phyloP scores from a whole-genome alignment of 2,113 vertebrate genomes.

The Hiodon tergisus region DNA sequence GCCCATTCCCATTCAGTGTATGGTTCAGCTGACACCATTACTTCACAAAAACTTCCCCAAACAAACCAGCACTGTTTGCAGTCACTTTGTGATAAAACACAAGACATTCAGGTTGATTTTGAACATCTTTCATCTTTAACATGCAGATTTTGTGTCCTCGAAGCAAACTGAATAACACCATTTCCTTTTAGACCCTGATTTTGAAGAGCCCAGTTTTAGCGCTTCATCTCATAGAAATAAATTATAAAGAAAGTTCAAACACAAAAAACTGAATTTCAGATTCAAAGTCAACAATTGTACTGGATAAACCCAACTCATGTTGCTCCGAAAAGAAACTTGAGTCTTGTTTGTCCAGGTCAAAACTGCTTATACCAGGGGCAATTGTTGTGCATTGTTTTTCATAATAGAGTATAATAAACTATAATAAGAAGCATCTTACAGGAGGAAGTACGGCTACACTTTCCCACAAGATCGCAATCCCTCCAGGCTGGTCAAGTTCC shows the following conservation, averaged over 20 bases:
- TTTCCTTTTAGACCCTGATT: constrained; percentile 8
- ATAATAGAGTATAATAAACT: constrained; percentile 1
- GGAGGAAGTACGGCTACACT: constrained; percentile 1
- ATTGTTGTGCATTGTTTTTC: not conserved
- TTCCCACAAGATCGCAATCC: constrained; percentile 18
- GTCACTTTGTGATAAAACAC: not conserved
- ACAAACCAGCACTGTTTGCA: not conserved
- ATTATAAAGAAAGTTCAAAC: not conserved
- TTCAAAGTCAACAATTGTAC: not conserved
- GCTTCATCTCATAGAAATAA: not conserved
- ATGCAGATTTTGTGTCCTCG: not conserved
- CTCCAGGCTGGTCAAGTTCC: constrained; percentile 8
- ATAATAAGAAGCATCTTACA: not conserved
- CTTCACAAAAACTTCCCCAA: not conserved
- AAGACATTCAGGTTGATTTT: not conserved
- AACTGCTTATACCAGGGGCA: not conserved
- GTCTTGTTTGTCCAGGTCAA: not conserved
- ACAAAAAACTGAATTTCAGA: not conserved
- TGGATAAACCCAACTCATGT: no score
- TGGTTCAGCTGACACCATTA: not conserved
- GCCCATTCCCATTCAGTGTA: no score
- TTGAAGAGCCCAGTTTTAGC: not conserved
- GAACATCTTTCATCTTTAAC: not conserved
- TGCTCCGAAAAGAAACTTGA: not conserved
- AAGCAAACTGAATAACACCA: not conserved